These are phyloP conservation scores for Meandrina meandrites DNA, from an alignment of 92 coral and sea anemone species.

Conservation along the genomic window DNA sequence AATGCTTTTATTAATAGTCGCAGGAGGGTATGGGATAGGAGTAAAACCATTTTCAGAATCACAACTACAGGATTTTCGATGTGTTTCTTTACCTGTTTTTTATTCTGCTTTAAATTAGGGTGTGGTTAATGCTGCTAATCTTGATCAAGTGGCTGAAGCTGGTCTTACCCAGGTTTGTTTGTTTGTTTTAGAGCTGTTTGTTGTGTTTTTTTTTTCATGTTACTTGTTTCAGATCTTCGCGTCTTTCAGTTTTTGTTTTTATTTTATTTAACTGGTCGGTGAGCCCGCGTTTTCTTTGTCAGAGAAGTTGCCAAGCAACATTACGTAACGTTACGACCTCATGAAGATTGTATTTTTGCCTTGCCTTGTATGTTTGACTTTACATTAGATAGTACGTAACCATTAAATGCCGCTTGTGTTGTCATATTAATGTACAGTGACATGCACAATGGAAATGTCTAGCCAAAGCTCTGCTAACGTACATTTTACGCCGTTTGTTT, in stretches of 20 bases:
- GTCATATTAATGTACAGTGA: too few relatives aligned
- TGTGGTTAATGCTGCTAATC: slow-evolving; percentile 22
- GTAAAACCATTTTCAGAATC: not conserved
- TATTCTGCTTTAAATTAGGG: slow-evolving; percentile 21
- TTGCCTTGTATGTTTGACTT: not conserved
- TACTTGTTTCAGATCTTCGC: not conserved
- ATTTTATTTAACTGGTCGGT: not conserved
- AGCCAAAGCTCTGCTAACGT: too few relatives aligned
- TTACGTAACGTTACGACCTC: not conserved
- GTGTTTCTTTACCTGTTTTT: not conserved
- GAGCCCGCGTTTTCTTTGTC: not conserved
- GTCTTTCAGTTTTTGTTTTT: not conserved
- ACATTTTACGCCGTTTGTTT: too few relatives aligned
- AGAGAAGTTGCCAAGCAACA: not conserved
- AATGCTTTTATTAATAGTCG: not conserved
- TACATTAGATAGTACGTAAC: too few relatives aligned
- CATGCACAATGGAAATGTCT: too few relatives aligned
- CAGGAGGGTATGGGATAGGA: not conserved
- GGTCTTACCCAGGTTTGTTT: slow-evolving; percentile 54
- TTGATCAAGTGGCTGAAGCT: slow-evolving; percentile 50
- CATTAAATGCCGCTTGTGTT: too few relatives aligned
- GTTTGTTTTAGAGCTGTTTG: not conserved
- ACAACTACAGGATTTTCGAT: not conserved
- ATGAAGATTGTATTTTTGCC: not conserved
- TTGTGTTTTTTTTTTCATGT: not conserved